These are phyloP conservation scores for Opisthocomus hoazin DNA, from an alignment of 2,113 vertebrate species.

Conservation along the genomic window DNA sequence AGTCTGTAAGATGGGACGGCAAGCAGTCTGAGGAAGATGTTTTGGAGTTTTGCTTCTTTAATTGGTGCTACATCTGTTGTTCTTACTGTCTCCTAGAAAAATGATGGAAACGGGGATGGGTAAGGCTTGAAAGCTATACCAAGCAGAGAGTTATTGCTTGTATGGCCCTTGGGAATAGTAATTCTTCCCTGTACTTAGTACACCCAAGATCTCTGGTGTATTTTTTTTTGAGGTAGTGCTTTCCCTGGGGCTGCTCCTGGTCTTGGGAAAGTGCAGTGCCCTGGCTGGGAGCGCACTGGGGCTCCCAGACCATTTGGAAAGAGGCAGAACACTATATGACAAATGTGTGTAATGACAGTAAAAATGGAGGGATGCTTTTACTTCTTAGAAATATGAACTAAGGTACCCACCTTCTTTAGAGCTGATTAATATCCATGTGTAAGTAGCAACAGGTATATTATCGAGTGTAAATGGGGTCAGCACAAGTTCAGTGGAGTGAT, in stretches of 20 bases:
- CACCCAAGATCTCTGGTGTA: neutral
- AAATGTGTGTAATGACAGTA: neutral
- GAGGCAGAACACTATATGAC: neutral
- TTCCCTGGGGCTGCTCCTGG: neutral
- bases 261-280: neutral
- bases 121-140: neutral
- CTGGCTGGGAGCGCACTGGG: neutral
- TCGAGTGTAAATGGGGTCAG: neutral
- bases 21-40: neutral
- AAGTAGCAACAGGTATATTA: neutral
- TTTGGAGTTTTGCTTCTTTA: neutral
- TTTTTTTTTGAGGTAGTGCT: too few species aligned
- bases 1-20: neutral
- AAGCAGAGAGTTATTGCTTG: neutral
- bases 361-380: neutral
- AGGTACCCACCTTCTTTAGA: neutral
- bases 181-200: neutral
- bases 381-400: neutral
- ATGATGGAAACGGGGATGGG: neutral
- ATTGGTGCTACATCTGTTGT: neutral
- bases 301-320: neutral
- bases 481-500: neutral
- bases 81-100: neutral
- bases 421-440: neutral
- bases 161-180: neutral